Base-by-base conservation (phyloP, 2,888 invertebrate species). In the Embidobia sp. region DNA sequence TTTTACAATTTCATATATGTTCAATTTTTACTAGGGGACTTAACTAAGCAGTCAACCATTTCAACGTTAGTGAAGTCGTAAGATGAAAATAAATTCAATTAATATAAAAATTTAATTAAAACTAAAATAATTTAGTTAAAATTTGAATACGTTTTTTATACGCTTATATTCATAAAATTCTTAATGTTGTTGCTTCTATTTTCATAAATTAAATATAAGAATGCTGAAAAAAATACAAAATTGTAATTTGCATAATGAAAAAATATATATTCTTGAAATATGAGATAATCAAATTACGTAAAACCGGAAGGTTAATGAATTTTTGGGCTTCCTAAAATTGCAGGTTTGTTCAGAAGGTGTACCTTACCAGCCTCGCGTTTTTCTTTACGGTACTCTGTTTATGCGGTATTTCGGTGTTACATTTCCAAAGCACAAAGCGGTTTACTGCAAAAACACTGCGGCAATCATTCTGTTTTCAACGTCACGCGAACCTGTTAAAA, bases 401-500 rank as follows among this genome's bases (percentile, higher is more conserved):
- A 26, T 27, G 63, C 42, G 48, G 29, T 5, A 37, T 35, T 49
- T 49, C 55, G 57, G 64, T 69, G 63, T 76, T 78, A 77, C 69
- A 61, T 79, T 49, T 57, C 67, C 64, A 55, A 64, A 61, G 63
- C 57, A 63, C 55, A 72, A 57, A 64, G 82, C 85, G 84, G 83
- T 82, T 63, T 57, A 61, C 78, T 72, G 84, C 84, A 84, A 85
- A 85, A 84, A 85, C 82, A 75, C 64, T 74, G 33, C 53, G 75
- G 79, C 74, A 79, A 77, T 77, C 77, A 42, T 80, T 73, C 63
- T 55, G 77, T 76, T 31, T 72, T 61, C 40, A 77, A 69, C 79
- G 84, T 84, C 84, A 84, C 82, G 85, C 83, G 81, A 84, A 81
- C 82, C 81, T 82, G 80, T 85, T 85, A 84, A 81, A 51, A 63